Percentiles rank a stretch among this genome's conserved stretches.
Evolutionary conservation across 2,888 invertebrate genomes (phyloP).

Genomic region (Tanytarsus gracilentus): DNA sequence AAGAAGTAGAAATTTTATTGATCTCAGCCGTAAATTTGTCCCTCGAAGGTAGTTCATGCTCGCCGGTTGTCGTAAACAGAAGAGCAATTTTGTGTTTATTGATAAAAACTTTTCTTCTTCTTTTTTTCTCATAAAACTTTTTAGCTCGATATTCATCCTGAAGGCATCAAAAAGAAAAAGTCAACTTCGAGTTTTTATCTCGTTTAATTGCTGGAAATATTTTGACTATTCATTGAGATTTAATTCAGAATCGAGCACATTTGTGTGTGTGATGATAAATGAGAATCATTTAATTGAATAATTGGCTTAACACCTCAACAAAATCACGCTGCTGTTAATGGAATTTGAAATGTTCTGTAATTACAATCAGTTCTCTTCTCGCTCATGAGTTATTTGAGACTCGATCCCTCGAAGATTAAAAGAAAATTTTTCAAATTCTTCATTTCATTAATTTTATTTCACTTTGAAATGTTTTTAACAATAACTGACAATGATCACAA

Average conservation of each 20-base stretch:
- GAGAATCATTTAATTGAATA: constrained; percentile 10
- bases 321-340: background rate
- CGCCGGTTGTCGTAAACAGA: too few relatives aligned
- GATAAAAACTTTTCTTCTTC: constrained; percentile 4
- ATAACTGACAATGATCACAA: background rate
- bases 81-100: constrained; percentile 15
- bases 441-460: background rate
- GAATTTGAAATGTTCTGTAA: constrained; percentile 16
- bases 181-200: background rate
- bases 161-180: background rate
- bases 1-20: constrained; percentile 6
- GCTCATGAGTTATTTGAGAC: background rate
- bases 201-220: background rate
- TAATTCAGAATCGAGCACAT: background rate
- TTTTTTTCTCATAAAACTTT: background rate
- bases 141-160: background rate
- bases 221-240: background rate
- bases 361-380: background rate
- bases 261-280: background rate
- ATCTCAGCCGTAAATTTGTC: constrained; percentile 23
- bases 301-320: constrained; percentile 20
- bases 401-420: background rate
- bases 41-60: constrained; percentile 19
- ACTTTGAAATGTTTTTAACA: background rate
- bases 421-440: background rate